Conservation (phyloP, 35 echinoderm and acorn worm genomes). For the Lytechinus variegatus region DNA sequence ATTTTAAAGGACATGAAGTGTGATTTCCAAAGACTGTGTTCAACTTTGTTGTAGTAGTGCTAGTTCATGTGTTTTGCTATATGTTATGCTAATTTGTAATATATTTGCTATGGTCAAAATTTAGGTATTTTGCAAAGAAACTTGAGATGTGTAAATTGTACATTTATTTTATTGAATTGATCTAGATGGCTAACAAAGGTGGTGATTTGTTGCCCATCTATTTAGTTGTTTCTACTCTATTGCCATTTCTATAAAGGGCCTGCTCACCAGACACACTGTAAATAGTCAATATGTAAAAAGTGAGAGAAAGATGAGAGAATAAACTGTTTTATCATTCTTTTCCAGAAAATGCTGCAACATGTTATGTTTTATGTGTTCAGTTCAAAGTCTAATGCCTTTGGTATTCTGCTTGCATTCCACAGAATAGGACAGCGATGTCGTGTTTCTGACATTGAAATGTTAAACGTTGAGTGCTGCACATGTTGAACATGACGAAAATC, state of each 20-base stretch:
- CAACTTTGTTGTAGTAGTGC: background rate
- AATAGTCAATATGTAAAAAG: conserved; percentile 19
- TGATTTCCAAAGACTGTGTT: background rate
- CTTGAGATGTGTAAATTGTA: background rate
- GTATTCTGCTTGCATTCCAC: too few relatives aligned
- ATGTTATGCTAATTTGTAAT: background rate
- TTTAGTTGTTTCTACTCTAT: background rate
- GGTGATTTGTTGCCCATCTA: background rate
- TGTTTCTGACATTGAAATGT: too few relatives aligned
- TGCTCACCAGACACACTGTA: conserved; percentile 12
- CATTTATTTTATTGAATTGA: conserved; percentile 21
- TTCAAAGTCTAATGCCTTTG: too few relatives aligned
- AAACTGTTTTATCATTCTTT: conserved; percentile 48
- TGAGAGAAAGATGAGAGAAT: conserved; percentile 37
- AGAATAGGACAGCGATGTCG: too few relatives aligned
- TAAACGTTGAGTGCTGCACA: too few relatives aligned
- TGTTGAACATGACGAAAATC: too few relatives aligned
- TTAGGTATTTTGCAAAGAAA: background rate
- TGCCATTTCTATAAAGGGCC: conserved; percentile 10
- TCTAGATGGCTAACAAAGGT: background rate
- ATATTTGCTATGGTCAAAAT: background rate
- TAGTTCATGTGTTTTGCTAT: background rate
- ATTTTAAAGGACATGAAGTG: background rate
- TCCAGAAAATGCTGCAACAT: background rate
- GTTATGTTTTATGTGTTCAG: background rate